Base-by-base conservation (phyloP, 2,888 invertebrate species). In the Aspidiotus destructor region DNA sequence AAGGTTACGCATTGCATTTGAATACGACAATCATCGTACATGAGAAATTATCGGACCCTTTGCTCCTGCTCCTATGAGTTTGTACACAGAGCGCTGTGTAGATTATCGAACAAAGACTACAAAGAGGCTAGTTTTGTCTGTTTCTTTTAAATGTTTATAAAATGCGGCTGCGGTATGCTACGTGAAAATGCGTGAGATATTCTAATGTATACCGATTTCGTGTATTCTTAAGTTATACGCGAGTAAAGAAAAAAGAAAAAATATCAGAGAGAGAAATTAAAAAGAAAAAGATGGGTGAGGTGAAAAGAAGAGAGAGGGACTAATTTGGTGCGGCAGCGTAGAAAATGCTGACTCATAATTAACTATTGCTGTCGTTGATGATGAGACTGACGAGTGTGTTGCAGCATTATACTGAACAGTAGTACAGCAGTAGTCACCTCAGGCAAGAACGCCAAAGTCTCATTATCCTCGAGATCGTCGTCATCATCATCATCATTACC, bases 111-210 rank as follows among this genome's bases (percentile, higher is more conserved):
- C 48, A 48, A 48, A 48, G 48, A 48, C 48, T 48, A 48, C 48
- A 58, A 58, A 58, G 58, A 58, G 17, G n/a, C 55, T 58, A 40
- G 58, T 58, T 58, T 58, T 58, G 40, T 58, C 28, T 28, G 58
- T 48, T 48, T 54, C 52, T 67, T 67, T 28, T 40, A 67, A 67
- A 67, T 52, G 62, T 44, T 52, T 28, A 67, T 58, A 67, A 57
- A 67, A 58, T 58, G 40, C 44, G 58, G 58, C 40, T 40, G 44
- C 52, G 67, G 58, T 60, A 48, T 67, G 67, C 28, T 67, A 67
- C 67, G 67, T 67, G 67, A 67, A 67, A 67, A 67, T 60, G 67
- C 67, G 67, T 67, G 67, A 67, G 67, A 67, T 67, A 67, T 67
- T 67, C 67, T 67, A 67, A 67, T 67, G 67, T 40, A 55, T 64